phyloP scores from a whole-genome alignment of 1,140 invertebrate genomes.

The Drosophila micromelanica region DNA sequence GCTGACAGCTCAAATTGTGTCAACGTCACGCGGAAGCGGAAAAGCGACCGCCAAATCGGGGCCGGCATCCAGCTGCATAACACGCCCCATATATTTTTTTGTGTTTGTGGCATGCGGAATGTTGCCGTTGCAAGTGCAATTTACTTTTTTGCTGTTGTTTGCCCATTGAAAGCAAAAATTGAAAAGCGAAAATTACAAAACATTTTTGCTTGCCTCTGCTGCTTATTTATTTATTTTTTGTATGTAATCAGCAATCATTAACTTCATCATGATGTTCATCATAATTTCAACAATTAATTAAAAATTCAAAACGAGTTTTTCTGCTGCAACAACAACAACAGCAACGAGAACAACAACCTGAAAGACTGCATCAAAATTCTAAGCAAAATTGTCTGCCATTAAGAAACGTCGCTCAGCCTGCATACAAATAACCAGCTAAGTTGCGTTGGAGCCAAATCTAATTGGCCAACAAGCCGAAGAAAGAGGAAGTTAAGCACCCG shows the following conservation, averaged over 20 bases:
- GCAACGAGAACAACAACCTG: neutral
- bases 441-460: slow-evolving; percentile 37
- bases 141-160: slow-evolving; percentile 6
- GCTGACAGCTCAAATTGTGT: slow-evolving; percentile 14
- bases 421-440: slow-evolving; percentile 34
- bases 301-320: slow-evolving; percentile 49
- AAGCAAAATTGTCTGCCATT: slow-evolving; percentile 41
- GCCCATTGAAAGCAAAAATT: slow-evolving; percentile 47
- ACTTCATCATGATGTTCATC: neutral
- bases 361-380: slow-evolving; percentile 27
- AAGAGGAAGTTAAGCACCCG: neutral
- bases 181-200: slow-evolving; percentile 52
- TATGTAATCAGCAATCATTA: slow-evolving; percentile 44
- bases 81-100: slow-evolving; percentile 45
- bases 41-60: slow-evolving; percentile 33
- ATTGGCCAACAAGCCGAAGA: slow-evolving; percentile 22
- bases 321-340: neutral
- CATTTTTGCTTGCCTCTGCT: slow-evolving; percentile 21
- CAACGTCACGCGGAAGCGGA: slow-evolving; percentile 53
- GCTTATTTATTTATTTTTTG: slow-evolving; percentile 22
- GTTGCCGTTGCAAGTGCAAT: slow-evolving; percentile 11
- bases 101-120: slow-evolving; percentile 38
- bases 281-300: slow-evolving; percentile 48
- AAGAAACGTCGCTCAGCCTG: slow-evolving; percentile 16
- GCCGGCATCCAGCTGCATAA: slow-evolving; percentile 48